Base-by-base conservation (phyloP, 2,113 vertebrate genomes). In the Sprattus sprattus region DNA sequence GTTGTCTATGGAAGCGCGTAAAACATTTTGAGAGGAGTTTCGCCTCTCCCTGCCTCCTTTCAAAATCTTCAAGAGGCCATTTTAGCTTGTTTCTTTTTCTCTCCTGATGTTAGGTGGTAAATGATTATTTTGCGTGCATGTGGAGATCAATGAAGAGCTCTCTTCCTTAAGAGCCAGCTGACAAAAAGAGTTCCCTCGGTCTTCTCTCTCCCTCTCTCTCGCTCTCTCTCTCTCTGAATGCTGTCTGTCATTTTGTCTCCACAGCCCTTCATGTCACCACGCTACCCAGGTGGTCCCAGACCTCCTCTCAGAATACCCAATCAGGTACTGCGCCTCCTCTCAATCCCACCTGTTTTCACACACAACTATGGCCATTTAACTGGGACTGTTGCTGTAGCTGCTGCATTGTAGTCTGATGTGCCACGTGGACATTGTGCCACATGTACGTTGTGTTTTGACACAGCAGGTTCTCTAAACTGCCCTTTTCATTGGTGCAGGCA, bases 261-360 rank as follows among this genome's bases (percentile, higher is more conserved):
- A 28, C 91, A 99, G 98, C 97, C 98, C 91, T 99, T 99, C 93
- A 99, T 99, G 98, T 99, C 98, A 87, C 97, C 98, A 89, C 97
- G 98, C 83, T 99, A 99, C 93, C 97, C 98, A 20, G 98, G 98
- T 93, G 98, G 97, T 91, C 98, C 98, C 87, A 95, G 98, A 94
- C 97, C 96, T 87, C 96, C 97, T 75, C 92, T 99, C 94, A 96
- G 98, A 95, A 98, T 99, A 97, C 98, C 98, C 67, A 98, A 97
- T 90, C 98, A 99, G 97, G 98, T 99, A 95, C 84, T 81, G 28
- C 71, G 44, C 28, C 28, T 78, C 5, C 71, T 16, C 71, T 18
- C 9, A 32, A 11, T 39, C 2, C 11, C 28, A 78, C 32, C 39
- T 5, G 4, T 78, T 6, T 15, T 32, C 18, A 32, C 15, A 7